Evolutionary conservation across 2,888 invertebrate genomes (phyloP), one percentile per base, ranked within the genome.

Genomic region (Rhimphoctona megacephalus): DNA sequence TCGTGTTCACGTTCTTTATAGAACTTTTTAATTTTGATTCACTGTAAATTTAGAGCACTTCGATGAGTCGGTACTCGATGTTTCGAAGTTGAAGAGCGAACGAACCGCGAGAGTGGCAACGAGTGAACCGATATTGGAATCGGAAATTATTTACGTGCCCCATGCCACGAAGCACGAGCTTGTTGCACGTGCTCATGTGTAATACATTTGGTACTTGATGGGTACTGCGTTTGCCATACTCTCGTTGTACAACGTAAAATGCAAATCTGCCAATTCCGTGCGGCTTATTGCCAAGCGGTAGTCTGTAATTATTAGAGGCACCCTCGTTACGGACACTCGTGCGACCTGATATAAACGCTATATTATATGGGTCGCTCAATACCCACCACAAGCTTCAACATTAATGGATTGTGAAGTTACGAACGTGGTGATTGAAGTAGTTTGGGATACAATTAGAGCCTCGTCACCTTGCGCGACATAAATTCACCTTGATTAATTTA

Each of bases 201-300:
- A 49, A 43, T 72, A 61, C 70, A 61, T 46, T 61, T 36, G 69
- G 80, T 61, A 80, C 80, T 80, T 69, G 43, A 80, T 72, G 52
- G 70, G 52, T 39, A 46, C 61, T 67, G 64, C 64, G 73, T 33
- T 79, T 70, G 70, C 54, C 46, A 39, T 54, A 66, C 83, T 80
- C 57, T 7, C 61, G 33, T 33, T 19, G 19, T 66, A 39, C 61
- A 88, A 77, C 82, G 83, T 90, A 89, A 90, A 90, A 90, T 89
- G 90, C 88, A 89, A 90, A 90, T 90, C 88, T 89, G 89, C 85
- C 90, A 90, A 90, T 91, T 89, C 90, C 89, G 69, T 80, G 89
- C 83, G 89, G 90, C 90, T 92, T 90, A 90, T 90, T 88, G 84
- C 81, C 72, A 85, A 84, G 78, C 72, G 87, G 83, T 69, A 89